Percentiles rank a stretch among this genome's conserved stretches.
Conservation (phyloP, 2,888 invertebrate species). For the Prosopocoilus inquinatus region DNA sequence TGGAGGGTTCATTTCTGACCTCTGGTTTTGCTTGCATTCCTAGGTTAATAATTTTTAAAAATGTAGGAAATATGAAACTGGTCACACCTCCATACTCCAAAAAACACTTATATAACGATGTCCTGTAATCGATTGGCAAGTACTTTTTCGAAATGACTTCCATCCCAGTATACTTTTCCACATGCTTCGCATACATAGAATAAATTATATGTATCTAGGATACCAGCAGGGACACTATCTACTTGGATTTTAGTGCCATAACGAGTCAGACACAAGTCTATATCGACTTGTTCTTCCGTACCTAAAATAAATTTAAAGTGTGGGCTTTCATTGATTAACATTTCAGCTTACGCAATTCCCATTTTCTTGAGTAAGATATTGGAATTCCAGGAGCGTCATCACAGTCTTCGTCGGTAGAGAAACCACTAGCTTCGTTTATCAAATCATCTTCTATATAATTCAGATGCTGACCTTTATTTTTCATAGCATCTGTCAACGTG, state of each 20-base stretch:
- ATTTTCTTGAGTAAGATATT: conserved; percentile 35
- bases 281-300: conserved; percentile 44
- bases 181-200: conserved; percentile 71
- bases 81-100: too few relatives aligned
- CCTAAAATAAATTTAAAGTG: conserved; percentile 35
- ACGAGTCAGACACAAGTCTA: conserved; percentile 53
- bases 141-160: conserved; percentile 44
- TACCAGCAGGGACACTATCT: conserved; percentile 43
- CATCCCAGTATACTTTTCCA: conserved; percentile 75
- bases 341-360: conserved; percentile 43
- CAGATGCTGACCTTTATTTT: not conserved
- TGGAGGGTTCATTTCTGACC: too few relatives aligned
- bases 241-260: conserved; percentile 59
- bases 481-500: conserved; percentile 35
- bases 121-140: conserved; percentile 41
- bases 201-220: conserved; percentile 46
- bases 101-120: conserved; percentile 35
- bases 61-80: too few relatives aligned
- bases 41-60: too few relatives aligned
- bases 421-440: conserved; percentile 46
- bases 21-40: too few relatives aligned
- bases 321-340: conserved; percentile 32
- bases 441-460: conserved; percentile 30
- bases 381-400: conserved; percentile 32
- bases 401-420: conserved; percentile 44